phyloP scores from a whole-genome alignment of 2,797 vertebrate genomes.

The Thripadectes ignobilis region DNA sequence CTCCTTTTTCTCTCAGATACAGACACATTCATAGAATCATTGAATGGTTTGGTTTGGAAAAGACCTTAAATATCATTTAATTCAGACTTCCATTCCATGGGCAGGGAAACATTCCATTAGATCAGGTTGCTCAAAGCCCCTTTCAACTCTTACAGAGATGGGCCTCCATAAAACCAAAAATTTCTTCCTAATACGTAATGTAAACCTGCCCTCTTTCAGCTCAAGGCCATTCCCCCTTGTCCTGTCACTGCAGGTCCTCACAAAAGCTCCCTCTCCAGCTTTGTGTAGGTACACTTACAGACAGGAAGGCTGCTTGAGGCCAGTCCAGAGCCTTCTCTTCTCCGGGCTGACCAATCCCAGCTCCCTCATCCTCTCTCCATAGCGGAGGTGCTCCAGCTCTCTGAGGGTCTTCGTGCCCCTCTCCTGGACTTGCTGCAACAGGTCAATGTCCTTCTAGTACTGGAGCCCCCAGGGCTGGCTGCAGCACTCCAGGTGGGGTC shows the following conservation, averaged over 20 bases:
- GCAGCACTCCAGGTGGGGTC: neutral
- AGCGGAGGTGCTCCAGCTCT: neutral
- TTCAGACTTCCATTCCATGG: neutral
- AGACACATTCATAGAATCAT: neutral
- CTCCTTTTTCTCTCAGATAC: neutral
- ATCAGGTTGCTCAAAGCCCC: neutral
- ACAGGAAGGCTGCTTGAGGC: neutral
- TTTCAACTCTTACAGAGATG: neutral
- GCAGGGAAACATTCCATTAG: neutral
- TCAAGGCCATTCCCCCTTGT: neutral
- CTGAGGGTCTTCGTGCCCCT: fast-evolving
- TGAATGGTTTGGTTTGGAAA: neutral
- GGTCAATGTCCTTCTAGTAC: neutral
- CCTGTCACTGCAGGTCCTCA: neutral
- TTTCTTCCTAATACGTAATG: fast-evolving
- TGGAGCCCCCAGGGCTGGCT: too few species aligned
- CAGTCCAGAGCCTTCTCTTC: neutral
- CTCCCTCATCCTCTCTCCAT: neutral
- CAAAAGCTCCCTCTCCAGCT: neutral
- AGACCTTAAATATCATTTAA: neutral
- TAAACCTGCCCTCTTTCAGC: neutral
- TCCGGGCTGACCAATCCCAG: neutral
- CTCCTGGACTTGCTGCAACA: neutral
- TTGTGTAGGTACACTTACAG: neutral
- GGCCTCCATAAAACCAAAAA: neutral